Evolutionary conservation across 1,140 invertebrate species (phyloP), one percentile per base, ranked within the genome.

Genomic region (Thalassaphorura encarpata): DNA sequence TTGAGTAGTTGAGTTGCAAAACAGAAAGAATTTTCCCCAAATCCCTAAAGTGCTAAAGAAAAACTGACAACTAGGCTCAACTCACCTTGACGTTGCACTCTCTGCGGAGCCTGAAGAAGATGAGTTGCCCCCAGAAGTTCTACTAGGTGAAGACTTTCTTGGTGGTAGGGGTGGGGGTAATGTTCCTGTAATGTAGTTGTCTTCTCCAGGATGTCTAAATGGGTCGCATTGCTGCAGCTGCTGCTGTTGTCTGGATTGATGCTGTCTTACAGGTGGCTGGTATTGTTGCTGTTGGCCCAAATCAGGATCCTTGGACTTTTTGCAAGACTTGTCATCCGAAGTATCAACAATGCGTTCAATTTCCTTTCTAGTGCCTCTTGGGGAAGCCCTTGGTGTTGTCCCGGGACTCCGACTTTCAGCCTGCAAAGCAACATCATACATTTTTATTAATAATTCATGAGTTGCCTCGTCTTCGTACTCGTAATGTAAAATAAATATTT

Each of bases 101-200:
- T 47, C 45, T 6, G 45, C 24, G 52, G 51, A 54, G n/a, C 54
- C 52, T 40, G 52, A 56, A n/a, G 63, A 54, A 18, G 65, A 61
- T 5, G 62, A 60, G 27, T 59, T 48, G 23, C 58, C 58, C 33
- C 71, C 67, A 36, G 73, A 74, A 2, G n/a, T n/a, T n/a, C n/a
- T n/a, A n/a, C n/a, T n/a, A n/a, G 82, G 81, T 6, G 81, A 81
- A 3, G 76, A 73, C 66, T 80, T 77, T 56, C 81, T 69, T 15
- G 82, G 82, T 50, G 81, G 80, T 28, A 85, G 69, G 18, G 80
- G 78, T 13, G 81, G 80, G 54, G 79, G 80, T 31, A 67, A 58
- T 2, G 39, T 71, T 18, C 42, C 48, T 3, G 21, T 47, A 13
- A 5, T 21, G n/a, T 49, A n/a, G n/a, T n/a, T n/a, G n/a, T n/a